Base-by-base conservation (phyloP, 2,113 vertebrate genomes). In the Tetrax tetrax region DNA sequence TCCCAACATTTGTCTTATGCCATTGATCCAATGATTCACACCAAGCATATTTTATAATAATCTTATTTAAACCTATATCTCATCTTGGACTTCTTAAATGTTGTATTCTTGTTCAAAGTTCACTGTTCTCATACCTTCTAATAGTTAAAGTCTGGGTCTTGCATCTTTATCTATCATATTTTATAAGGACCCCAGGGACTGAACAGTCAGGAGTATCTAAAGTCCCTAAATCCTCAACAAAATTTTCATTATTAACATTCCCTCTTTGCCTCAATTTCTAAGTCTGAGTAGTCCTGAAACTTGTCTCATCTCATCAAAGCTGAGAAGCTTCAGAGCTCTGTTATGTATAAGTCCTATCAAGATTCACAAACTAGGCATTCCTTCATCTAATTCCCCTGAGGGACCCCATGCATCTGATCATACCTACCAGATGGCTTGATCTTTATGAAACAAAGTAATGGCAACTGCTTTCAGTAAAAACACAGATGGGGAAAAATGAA, bases 271-370 rank as follows among this genome's bases (percentile, higher is more conserved):
- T 74, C 78, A 76, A 27, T 85, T 96, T 93, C 66, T 69, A 77
- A 87, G 60, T 77, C 48, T 57, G 37, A 80, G 27, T 35, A 80
- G 27, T 48, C 54, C 27, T 69, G 41, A 69, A 92, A 70, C 66
- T 90, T 92, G 85, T 85, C 88, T 94, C 16, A 57, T 93, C n/a
- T 85, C 45, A 94, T 90, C 82, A 90, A 83, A 95, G 24, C 31
- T 86, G 85, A 74, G 75, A 92, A 63, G 66, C n/a, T 90, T 95
- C 83, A 92, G 66, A 95, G 35, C n/a, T 61, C 10, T 83, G n/a
- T 92, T 86, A 83, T 80, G n/a, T 90, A 12, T 72, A 90, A 90
- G 59, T 41, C 25, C 76, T 88, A 95, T 90, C 90, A 96, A 88
- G 85, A 90, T 50, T 83, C 71, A 83, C 71, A 82, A 93, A 41